Conservation (phyloP, 2,797 vertebrate genomes). For the Halcyon chelicuti region DNA sequence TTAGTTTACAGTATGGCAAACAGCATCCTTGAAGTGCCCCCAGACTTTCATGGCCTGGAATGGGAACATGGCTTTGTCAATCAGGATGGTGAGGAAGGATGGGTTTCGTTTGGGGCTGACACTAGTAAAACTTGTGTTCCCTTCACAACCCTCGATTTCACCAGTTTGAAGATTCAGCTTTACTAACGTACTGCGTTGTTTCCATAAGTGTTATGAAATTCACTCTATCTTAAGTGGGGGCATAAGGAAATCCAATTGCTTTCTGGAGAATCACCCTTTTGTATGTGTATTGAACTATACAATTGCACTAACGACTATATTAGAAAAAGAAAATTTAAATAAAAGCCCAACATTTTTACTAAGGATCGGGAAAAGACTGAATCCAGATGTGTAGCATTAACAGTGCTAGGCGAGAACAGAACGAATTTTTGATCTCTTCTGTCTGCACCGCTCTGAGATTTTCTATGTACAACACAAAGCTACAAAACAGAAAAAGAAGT, state of each 20-base stretch:
- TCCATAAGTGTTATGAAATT: background rate
- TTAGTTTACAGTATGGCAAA: slow-evolving; percentile 9
- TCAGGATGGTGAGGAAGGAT: background rate
- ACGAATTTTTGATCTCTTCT: slow-evolving; percentile 34
- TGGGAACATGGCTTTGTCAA: background rate
- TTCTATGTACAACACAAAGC: slow-evolving; percentile 47
- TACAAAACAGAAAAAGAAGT: slow-evolving; percentile 26
- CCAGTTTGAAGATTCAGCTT: background rate
- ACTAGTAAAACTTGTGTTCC: background rate
- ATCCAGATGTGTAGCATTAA: slow-evolving; percentile 32
- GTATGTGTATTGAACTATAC: background rate
- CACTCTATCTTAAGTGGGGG: background rate
- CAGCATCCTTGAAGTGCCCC: slow-evolving; percentile 12
- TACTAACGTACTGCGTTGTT: background rate
- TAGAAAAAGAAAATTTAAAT: background rate
- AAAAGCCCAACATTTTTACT: slow-evolving; percentile 36
- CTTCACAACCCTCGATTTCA: background rate
- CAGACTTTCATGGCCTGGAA: background rate
- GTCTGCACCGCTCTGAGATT: slow-evolving; percentile 39
- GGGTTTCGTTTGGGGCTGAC: slow-evolving; percentile 3
- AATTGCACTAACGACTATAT: slow-evolving; percentile 63
- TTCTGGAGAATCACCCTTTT: slow-evolving; percentile 32
- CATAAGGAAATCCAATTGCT: slow-evolving; percentile 2
- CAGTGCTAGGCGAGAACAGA: slow-evolving; percentile 17
- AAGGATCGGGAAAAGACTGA: slow-evolving; percentile 5